Conservation (phyloP, 2,113 vertebrate genomes). For the Atlantisia rogersi region DNA sequence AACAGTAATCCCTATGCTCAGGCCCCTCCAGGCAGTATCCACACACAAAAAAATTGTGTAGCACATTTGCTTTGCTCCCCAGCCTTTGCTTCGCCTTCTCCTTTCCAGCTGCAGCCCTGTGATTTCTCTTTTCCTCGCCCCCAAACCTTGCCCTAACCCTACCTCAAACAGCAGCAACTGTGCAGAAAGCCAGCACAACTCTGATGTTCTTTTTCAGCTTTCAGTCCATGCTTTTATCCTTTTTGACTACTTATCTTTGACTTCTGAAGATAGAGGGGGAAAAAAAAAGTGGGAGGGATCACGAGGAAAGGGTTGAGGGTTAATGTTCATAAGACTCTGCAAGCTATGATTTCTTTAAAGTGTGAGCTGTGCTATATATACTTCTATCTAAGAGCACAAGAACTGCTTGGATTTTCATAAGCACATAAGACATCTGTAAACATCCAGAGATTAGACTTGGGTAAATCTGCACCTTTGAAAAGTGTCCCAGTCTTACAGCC, state of each 20-base stretch:
- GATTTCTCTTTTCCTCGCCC: neutral
- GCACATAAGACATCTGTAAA: slow-evolving; percentile 34
- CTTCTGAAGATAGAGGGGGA: neutral
- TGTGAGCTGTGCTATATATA: neutral
- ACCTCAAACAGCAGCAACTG: neutral
- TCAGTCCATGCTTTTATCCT: neutral
- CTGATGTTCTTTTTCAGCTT: slow-evolving; percentile 38
- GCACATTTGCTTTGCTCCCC: neutral
- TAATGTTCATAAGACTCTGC: slow-evolving; percentile 3
- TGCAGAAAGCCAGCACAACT: neutral
- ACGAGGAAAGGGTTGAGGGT: neutral
- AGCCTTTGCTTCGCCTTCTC: neutral
- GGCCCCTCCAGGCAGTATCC: neutral
- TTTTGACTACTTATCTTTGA: slow-evolving; percentile 24
- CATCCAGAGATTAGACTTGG: slow-evolving; percentile 27
- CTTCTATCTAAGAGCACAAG: neutral
- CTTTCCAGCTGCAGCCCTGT: neutral
- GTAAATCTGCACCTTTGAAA: slow-evolving; percentile 48
- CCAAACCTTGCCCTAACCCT: neutral
- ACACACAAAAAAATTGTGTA: neutral
- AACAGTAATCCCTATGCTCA: neutral
- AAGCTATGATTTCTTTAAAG: neutral
- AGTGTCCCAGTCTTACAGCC: neutral
- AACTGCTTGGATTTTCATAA: slow-evolving; percentile 24
- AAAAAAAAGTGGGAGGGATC: neutral